Evolutionary conservation across 2,888 invertebrate species (phyloP), one percentile per base, ranked within the genome.

Genomic region (Drosophila sordidula): DNA sequence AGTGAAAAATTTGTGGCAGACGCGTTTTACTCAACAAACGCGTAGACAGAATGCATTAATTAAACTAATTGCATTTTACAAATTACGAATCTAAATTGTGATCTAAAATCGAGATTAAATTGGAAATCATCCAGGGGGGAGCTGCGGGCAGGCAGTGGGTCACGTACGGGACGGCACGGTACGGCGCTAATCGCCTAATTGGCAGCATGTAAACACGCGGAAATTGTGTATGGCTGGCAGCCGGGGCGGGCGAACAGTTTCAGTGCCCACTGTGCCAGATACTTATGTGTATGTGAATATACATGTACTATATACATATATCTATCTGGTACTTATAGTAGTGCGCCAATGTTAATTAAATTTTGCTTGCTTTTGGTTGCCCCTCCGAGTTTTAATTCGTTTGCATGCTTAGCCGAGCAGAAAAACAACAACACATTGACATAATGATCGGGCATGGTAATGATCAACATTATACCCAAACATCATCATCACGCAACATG

Each of bases 361-460:
- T 87, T 84, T 87, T 51, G 66, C 71, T 80, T 52, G 74, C 45
- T 34, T n/a, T 25, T 36, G 18, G 42, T 64, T 79, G 26, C 26
- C 29, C 39, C 29, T 14, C 76, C 70, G 62, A 64, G 67, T 67
- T 80, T 85, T 80, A 82, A 87, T 85, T 86, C 66, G 78, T 88
- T 85, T 87, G 85, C 85, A 85, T 85, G 85, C 85, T 84, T 75
- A 69, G 89, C 62, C 64, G 70, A 84, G 89, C 85, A 70, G 84
- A 89, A 87, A 83, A 78, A 67, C 63, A 84, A 81, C 51, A 77
- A 70, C 65, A 77, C 77, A 88, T 87, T 76, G 76, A 73, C 82
- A 87, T 84, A 65, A 80, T 85, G 86, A 80, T 80, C 69, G 45
- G 34, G n/a, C 58, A 39, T 44, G 56, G 29, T 73, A 61, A 70